Evolutionary conservation across 2,888 invertebrate genomes (phyloP).

Genomic region (Parasteatoda lunata): DNA sequence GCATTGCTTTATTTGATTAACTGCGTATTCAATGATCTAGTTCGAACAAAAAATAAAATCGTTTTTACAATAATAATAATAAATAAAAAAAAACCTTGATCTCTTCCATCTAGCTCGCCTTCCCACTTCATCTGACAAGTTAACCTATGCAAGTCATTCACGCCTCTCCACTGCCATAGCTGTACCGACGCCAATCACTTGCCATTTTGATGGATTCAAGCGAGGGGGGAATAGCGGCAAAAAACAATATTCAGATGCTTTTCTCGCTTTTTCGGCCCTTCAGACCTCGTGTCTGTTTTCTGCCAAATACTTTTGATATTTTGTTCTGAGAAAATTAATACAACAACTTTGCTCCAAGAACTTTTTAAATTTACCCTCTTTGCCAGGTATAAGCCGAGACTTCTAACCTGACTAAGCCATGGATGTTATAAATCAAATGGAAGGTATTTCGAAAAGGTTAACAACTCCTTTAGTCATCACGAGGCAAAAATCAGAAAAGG

Average conservation of each 20-base stretch:
- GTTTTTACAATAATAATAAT: no score
- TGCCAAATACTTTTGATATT: not conserved
- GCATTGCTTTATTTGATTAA: no score
- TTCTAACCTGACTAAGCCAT: not conserved
- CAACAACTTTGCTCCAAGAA: not conserved
- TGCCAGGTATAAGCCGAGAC: not conserved
- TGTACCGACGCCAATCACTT: constrained; percentile 52
- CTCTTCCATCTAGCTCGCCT: not conserved
- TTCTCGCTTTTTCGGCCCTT: not conserved
- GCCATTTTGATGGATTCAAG: constrained; percentile 61
- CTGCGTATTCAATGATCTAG: no score
- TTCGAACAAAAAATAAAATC: no score
- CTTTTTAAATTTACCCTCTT: not conserved
- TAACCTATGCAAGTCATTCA: constrained; percentile 40
- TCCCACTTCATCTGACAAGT: constrained; percentile 7
- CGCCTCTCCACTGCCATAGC: constrained; percentile 37
- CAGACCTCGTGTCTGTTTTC: not conserved
- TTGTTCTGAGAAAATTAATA: not conserved
- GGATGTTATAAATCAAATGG: not conserved
- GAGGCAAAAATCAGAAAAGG: not conserved
- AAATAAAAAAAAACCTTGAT: not conserved
- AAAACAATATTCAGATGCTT: not conserved
- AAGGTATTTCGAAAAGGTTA: constrained; percentile 20
- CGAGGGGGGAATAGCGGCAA: not conserved
- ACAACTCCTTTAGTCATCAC: constrained; percentile 39